Evolutionary conservation across 2,113 vertebrate genomes (phyloP), one percentile per base, ranked within the genome.

Genomic region (Eretmochelys imbricata): DNA sequence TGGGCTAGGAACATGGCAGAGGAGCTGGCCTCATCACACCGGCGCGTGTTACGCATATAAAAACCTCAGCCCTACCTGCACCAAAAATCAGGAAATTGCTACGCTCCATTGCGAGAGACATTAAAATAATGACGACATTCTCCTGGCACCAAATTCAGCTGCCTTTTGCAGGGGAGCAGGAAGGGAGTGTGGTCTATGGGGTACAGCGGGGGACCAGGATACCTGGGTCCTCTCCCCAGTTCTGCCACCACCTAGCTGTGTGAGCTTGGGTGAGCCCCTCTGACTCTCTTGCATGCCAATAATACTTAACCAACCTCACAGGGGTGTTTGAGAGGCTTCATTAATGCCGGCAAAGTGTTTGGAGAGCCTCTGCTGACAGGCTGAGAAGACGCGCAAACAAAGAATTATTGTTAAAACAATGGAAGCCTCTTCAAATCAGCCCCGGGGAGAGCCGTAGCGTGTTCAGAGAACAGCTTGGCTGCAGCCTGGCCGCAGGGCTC

Each of bases 391-490:
- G 46, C 13, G 80, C 85, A 91, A 91, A 91, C 54, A 78, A 87
- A 82, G 48, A 62, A 91, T 91, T 87, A 83, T 48, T 53, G 85
- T 82, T 78, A 83, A 53, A 87, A 78, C 90, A 83, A 69, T 49
- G 59, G 80, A 83, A 24, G 48, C 27, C 90, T 62, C 80, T 92
- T 83, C 80, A 53, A 62, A 82, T 38, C 38, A 76, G 11, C 75
- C 69, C 84, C 25, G 4, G 31, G 54, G 84, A 59, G 46, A n/a
- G 42, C 22, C 1, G 22, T 22, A 59, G 55, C 17, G 62, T 8
- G 49, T 59, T 75, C 8, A n/a, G 65, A 83, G 65, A 62, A 38
- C 9, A 16, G 10, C 75, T 79, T 57, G 42, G 84, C 72, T 72
- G 79, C 4, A 11, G 31, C 8, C 2, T 3, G 17, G 31, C 8